These are phyloP conservation scores for Callipepla californica DNA, from an alignment of 2,113 vertebrate genomes.

Conservation along the genomic window DNA sequence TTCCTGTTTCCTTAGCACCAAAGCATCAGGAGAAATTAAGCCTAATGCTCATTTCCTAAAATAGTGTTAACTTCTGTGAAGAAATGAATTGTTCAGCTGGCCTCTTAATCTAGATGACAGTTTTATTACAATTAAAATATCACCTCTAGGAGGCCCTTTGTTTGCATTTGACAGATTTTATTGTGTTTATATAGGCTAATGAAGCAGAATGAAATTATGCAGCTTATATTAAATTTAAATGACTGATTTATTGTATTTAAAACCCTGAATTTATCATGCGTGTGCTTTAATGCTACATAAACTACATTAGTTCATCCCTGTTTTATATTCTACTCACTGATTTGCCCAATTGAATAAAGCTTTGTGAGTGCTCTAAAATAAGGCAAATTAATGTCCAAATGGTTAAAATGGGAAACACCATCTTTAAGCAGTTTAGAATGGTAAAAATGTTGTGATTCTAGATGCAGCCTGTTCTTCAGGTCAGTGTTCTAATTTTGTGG, in stretches of 20 bases:
- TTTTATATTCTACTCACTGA: slow-evolving; percentile 58
- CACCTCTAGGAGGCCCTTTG: slow-evolving; percentile 72
- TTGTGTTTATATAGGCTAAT: slow-evolving; percentile 73
- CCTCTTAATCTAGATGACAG: slow-evolving; percentile 76
- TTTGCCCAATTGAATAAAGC: slow-evolving; percentile 19
- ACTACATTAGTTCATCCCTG: slow-evolving; percentile 59
- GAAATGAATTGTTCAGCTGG: slow-evolving; percentile 70
- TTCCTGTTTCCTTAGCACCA: slow-evolving; percentile 40
- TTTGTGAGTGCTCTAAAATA: slow-evolving; percentile 24
- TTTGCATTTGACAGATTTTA: slow-evolving; percentile 75
- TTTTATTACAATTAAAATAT: slow-evolving; percentile 82
- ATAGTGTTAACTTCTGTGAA: slow-evolving; percentile 46
- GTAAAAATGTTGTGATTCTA: background rate
- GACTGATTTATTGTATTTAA: slow-evolving; percentile 70
- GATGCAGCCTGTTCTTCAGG: background rate
- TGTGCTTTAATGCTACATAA: slow-evolving; percentile 52
- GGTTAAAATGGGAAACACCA: background rate
- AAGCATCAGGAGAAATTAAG: slow-evolving; percentile 46
- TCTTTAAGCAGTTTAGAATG: background rate
- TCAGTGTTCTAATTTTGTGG: slow-evolving; percentile 15
- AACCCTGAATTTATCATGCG: slow-evolving; percentile 53
- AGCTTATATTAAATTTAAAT: slow-evolving; percentile 72
- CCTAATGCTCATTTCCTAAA: slow-evolving; percentile 52
- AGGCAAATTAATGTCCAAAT: slow-evolving; percentile 28
- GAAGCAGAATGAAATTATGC: slow-evolving; percentile 76